Evolutionary conservation across 2,113 vertebrate genomes (phyloP).

Genomic region (Hipposideros armiger): DNA sequence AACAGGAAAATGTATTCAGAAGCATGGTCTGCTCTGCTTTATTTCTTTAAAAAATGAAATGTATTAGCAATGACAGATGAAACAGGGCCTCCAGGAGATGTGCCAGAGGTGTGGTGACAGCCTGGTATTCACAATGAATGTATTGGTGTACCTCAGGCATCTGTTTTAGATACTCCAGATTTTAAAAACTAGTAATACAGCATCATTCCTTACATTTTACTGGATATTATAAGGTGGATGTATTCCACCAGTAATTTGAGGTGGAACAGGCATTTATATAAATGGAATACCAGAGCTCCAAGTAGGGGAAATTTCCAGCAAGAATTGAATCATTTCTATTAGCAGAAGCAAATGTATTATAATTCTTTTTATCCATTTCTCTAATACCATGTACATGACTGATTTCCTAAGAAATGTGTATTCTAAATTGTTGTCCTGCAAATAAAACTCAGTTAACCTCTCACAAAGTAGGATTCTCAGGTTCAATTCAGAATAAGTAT

Average conservation of each 20-base stretch:
- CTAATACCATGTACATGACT: not conserved
- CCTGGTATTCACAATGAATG: slow-evolving; percentile 63
- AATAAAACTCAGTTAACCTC: not conserved
- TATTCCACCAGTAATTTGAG: slow-evolving; percentile 43
- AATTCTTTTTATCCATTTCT: not conserved
- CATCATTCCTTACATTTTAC: slow-evolving; percentile 41
- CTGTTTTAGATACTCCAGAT: slow-evolving; percentile 70
- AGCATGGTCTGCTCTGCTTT: slow-evolving; percentile 56
- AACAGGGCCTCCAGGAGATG: slow-evolving; percentile 13
- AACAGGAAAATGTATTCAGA: slow-evolving; percentile 58
- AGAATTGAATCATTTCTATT: not conserved
- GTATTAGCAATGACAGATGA: slow-evolving; percentile 72
- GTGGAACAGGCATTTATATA: not conserved
- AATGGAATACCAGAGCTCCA: slow-evolving; percentile 34
- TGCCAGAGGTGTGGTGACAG: slow-evolving; percentile 77
- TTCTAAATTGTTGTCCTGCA: not conserved
- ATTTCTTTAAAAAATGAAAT: slow-evolving; percentile 57
- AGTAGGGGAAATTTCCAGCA: slow-evolving; percentile 2
- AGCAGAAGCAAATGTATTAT: not conserved
- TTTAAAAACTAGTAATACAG: slow-evolving; percentile 51
- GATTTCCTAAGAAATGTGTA: not conserved
- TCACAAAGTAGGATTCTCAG: not conserved
- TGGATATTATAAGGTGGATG: slow-evolving; percentile 49
- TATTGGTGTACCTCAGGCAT: slow-evolving; percentile 22
- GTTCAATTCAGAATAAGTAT: not conserved